Base-by-base conservation (phyloP, 2,797 vertebrate species). In the Malurus splendens region DNA sequence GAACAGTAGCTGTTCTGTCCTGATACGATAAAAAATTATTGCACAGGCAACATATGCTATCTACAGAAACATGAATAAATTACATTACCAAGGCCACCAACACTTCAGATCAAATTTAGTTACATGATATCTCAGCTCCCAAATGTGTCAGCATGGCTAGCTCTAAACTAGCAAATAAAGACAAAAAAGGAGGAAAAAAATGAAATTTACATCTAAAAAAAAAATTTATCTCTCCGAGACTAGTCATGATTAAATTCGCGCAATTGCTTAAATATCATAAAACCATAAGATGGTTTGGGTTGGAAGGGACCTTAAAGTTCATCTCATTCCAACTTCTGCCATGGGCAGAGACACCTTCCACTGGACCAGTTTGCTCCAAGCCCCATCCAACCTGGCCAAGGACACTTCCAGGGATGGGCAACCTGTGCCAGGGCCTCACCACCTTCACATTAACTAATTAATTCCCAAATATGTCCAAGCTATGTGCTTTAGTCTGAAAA, bases 61-160 rank as follows among this genome's bases (percentile, higher is more conserved):
- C 88, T 90, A 95, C n/a, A 48, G 90, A 80, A 68, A 89, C 78
- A 95, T 93, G 95, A 96, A 97, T 96, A 96, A 97, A 97, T 96
- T 96, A 95, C 82, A 96, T 93, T 87, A 94, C 7, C 81, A 96
- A 93, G 94, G 91, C 94, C 36, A 56, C 83, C 95, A 90, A 93
- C 90, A 94, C 92, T 96, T 86, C 81, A 84, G 80, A 95, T 96
- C 89, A 92, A 93, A 93, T 94, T 95, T 96, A 95, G 95, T 93
- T 96, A 94, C 86, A 83, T 87, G 89, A 47, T 91, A 93, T 95
- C 92, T 96, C 86, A 95, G 91, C 93, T 94, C 92, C 82, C 89
- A 90, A 93, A 95, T 54, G 61, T 95, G 86, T 93, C 96, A 95
- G 81, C 39, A 66, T 81, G 88, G 90, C 68, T 96, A 92, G 93